Percentiles rank a stretch among this genome's conserved stretches.
These are phyloP conservation scores for Temnothorax unifasciatus DNA, from an alignment of 2,888 invertebrate species.

Conservation along the genomic window DNA sequence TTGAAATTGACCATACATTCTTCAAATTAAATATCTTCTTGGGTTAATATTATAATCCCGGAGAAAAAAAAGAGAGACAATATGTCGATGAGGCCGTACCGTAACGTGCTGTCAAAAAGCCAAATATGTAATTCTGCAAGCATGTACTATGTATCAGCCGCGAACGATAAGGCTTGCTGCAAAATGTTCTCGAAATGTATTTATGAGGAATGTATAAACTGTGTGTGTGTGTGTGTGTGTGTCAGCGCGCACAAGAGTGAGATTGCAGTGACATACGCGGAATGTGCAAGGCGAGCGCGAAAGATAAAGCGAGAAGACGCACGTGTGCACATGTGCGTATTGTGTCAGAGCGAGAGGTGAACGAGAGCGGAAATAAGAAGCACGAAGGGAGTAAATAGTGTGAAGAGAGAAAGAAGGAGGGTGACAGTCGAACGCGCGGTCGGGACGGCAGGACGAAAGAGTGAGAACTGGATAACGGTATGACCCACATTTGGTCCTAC, in stretches of 20 bases:
- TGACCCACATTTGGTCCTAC: slow-evolving; percentile 81
- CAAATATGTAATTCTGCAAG: slow-evolving; percentile 62
- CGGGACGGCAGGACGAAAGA: slow-evolving; percentile 49
- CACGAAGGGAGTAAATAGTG: slow-evolving; percentile 41
- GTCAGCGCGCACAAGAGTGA: slow-evolving; percentile 42
- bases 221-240: neutral
- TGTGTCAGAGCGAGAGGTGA: slow-evolving; percentile 41
- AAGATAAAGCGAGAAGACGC: slow-evolving; percentile 21
- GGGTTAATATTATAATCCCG: neutral
- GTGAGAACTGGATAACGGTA: slow-evolving; percentile 74
- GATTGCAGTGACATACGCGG: slow-evolving; percentile 25
- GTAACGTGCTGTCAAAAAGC: slow-evolving; percentile 1
- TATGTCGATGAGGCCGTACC: neutral
- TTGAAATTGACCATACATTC: neutral
- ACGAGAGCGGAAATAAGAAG: slow-evolving; percentile 52
- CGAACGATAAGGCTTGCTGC: slow-evolving; percentile 46
- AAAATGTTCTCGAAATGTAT: slow-evolving; percentile 75
- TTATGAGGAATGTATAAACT: slow-evolving; percentile 80
- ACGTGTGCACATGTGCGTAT: neutral
- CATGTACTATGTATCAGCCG: slow-evolving; percentile 20
- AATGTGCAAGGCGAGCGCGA: neutral
- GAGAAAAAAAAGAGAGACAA: neutral
- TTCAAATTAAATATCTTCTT: neutral
- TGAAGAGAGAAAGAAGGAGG: slow-evolving; percentile 50
- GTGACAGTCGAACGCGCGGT: slow-evolving; percentile 25